A percentile compares a stretch with the other conserved stretches of the same genome.
These are phyloP conservation scores for Cryptoprocta ferox DNA, from an alignment of 2,797 vertebrate genomes.

Conservation along the genomic window DNA sequence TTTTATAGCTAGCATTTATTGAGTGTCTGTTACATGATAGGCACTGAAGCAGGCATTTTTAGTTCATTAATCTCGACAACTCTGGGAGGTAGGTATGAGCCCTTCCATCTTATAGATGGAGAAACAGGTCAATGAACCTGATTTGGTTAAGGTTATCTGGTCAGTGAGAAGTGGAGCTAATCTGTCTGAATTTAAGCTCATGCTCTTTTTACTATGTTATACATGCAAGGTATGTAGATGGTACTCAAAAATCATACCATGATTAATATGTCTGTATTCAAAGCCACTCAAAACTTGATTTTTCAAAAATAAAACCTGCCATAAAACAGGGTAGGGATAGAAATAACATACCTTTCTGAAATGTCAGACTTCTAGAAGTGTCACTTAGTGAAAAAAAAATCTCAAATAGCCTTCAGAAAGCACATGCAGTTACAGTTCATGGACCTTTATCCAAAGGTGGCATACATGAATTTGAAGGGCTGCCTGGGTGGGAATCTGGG, in stretches of 20 bases:
- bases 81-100: background rate
- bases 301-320: background rate
- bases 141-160: background rate
- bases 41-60: background rate
- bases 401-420: background rate
- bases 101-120: slow-evolving; percentile 10
- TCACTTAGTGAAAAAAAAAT: background rate
- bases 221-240: background rate
- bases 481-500: background rate
- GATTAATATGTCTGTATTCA: background rate
- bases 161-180: background rate
- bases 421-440: background rate
- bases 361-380: background rate
- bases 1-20: background rate
- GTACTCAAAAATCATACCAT: background rate
- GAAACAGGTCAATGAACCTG: background rate
- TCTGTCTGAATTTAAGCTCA: background rate
- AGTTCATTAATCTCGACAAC: background rate
- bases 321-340: background rate
- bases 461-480: background rate
- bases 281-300: background rate
- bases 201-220: background rate
- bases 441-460: background rate
- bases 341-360: background rate
- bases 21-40: background rate